Conservation (phyloP, 2,113 vertebrate species). For the Dasyprocta punctata region DNA sequence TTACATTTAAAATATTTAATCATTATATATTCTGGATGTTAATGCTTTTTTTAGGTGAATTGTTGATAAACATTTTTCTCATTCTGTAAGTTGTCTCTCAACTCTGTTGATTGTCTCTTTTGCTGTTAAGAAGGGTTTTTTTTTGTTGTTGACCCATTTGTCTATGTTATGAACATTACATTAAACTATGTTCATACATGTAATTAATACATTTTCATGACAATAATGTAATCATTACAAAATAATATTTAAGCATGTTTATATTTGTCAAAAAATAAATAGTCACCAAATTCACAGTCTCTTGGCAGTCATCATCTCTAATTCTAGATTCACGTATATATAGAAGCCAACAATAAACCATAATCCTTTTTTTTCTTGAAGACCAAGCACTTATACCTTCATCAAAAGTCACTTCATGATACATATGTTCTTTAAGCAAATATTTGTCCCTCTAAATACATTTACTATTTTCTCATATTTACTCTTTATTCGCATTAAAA, state of each 20-base stretch:
- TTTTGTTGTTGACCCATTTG: background rate
- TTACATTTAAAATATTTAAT: background rate
- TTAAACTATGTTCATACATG: background rate
- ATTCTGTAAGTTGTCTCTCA: background rate
- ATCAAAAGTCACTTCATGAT: background rate
- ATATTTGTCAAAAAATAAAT: background rate
- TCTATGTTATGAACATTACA: background rate
- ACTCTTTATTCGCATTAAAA: background rate
- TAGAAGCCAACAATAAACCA: background rate
- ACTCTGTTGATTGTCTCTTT: background rate
- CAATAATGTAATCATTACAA: background rate
- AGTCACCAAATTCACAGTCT: background rate
- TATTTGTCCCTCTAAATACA: background rate
- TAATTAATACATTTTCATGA: background rate
- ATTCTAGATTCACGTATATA: background rate
- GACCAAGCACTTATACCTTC: background rate
- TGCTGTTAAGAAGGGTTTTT: background rate
- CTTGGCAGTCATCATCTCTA: background rate
- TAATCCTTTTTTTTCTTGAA: background rate
- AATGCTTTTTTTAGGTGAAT: background rate
- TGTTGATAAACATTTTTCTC: background rate
- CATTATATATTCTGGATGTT: background rate
- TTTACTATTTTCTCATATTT: background rate
- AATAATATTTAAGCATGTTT: background rate
- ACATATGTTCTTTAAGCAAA: background rate